These are phyloP conservation scores for Megalopta genalis DNA, from an alignment of 1,140 invertebrate species.

Conservation along the genomic window DNA sequence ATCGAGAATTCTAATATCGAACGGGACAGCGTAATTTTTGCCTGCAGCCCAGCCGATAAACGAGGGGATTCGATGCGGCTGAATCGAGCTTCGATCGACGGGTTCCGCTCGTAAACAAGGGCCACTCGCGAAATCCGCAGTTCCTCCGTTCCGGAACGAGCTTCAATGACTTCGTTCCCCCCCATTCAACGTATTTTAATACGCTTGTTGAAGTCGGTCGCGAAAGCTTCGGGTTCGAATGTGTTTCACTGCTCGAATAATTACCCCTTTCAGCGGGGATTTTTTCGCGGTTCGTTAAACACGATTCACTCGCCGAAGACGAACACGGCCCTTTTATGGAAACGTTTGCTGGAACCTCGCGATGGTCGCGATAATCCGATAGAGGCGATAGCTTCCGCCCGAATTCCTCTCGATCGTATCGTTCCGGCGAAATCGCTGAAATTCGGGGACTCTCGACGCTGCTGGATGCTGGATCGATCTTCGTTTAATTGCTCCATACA, in stretches of 20 bases:
- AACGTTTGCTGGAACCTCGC: not conserved
- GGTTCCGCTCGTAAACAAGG: not conserved
- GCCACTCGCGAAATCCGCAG: not conserved
- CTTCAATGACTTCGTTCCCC: not conserved
- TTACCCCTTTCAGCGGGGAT: not conserved
- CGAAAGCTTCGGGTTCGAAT: not conserved
- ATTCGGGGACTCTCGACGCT: no score
- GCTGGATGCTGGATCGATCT: no score
- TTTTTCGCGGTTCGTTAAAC: constrained; percentile 30
- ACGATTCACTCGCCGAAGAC: constrained; percentile 14
- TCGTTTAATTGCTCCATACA: no score
- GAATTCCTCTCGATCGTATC: not conserved
- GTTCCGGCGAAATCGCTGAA: no score
- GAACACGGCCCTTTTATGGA: not conserved
- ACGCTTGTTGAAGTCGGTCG: constrained; percentile 5
- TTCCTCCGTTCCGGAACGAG: not conserved
- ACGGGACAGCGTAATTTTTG: not conserved
- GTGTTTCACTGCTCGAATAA: constrained; percentile 17
- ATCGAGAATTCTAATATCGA: not conserved
- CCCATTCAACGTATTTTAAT: constrained; percentile 21
- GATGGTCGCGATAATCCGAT: constrained; percentile 8
- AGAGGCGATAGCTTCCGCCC: not conserved
- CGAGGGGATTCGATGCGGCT: not conserved
- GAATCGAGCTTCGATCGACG: constrained; percentile 17
- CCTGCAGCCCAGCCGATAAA: not conserved